These are phyloP conservation scores for Ciconia nigra DNA, from an alignment of 2,797 vertebrate genomes.

Conservation along the genomic window DNA sequence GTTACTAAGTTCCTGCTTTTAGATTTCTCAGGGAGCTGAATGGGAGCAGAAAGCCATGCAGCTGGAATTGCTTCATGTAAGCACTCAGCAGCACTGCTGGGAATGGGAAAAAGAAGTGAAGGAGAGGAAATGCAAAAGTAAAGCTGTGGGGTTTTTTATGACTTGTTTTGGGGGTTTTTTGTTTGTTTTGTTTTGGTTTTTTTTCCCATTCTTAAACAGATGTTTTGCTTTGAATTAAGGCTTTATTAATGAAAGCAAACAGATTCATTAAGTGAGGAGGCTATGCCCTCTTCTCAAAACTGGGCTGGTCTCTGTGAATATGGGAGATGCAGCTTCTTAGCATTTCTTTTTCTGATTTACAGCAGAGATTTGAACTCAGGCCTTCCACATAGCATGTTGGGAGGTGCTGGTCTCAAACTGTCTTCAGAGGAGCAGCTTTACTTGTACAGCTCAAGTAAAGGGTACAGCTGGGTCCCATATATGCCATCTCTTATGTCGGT, in stretches of 20 bases:
- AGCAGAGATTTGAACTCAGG: neutral
- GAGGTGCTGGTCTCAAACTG: neutral
- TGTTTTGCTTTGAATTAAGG: neutral
- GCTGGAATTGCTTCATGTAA: neutral
- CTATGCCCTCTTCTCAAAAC: neutral
- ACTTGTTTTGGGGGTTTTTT: neutral
- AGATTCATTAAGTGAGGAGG: neutral
- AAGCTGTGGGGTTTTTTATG: fast-evolving
- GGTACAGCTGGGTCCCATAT: neutral
- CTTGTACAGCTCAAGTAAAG: neutral
- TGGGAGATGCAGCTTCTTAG: neutral
- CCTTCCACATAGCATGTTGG: neutral
- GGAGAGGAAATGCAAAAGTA: neutral
- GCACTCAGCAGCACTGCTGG: neutral
- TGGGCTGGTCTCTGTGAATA: neutral
- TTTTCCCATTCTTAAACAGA: neutral
- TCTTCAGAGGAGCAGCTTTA: neutral
- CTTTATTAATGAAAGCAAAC: neutral
- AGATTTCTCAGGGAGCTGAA: neutral
- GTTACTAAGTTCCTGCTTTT: neutral
- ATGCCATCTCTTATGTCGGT: fast-evolving
- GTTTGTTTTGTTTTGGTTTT: neutral
- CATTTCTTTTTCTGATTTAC: neutral
- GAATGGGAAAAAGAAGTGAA: neutral
- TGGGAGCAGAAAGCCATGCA: neutral